A percentile compares a stretch with the other conserved stretches of the same genome.
These are phyloP conservation scores for Bos taurus DNA, from an alignment of 2,113 vertebrate genomes.

Conservation along the genomic window DNA sequence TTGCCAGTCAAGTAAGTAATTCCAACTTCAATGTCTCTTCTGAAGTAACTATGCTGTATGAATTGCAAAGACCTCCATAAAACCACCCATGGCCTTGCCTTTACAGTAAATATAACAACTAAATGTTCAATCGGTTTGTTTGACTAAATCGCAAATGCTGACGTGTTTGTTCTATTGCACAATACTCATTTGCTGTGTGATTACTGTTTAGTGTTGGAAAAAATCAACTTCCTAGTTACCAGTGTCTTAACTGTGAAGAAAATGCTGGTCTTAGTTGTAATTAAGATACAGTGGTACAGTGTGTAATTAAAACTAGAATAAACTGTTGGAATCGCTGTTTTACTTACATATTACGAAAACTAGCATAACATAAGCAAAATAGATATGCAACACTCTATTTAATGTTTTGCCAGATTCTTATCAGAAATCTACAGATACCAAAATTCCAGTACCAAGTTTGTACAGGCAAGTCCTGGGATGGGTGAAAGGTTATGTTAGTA, in stretches of 20 bases:
- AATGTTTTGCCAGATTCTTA: slow-evolving; percentile 77
- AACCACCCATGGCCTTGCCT: slow-evolving; percentile 89
- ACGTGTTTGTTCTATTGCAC: slow-evolving; percentile 82
- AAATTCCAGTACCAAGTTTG: slow-evolving; percentile 76
- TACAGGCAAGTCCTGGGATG: slow-evolving; percentile 80
- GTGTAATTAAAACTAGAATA: slow-evolving; percentile 85
- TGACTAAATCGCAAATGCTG: slow-evolving; percentile 80
- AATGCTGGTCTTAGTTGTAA: slow-evolving; percentile 82
- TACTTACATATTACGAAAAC: slow-evolving; percentile 80
- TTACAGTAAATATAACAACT: slow-evolving; percentile 81
- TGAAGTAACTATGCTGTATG: slow-evolving; percentile 84
- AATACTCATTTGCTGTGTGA: slow-evolving; percentile 82
- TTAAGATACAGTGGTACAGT: slow-evolving; percentile 83
- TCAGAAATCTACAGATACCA: slow-evolving; percentile 76
- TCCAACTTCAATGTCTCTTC: slow-evolving; percentile 80
- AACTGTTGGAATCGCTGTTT: slow-evolving; percentile 82
- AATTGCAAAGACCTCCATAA: slow-evolving; percentile 87
- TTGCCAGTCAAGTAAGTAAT: slow-evolving; percentile 84
- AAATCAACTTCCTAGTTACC: slow-evolving; percentile 76
- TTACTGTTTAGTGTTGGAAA: slow-evolving; percentile 81
- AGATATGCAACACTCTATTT: slow-evolving; percentile 74
- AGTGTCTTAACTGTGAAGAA: slow-evolving; percentile 82
- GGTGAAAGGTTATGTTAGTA: slow-evolving; percentile 70
- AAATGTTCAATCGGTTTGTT: slow-evolving; percentile 79
- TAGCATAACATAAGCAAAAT: slow-evolving; percentile 76